These are phyloP conservation scores for Varecia variegata DNA, from an alignment of 2,797 vertebrate species.

Conservation along the genomic window DNA sequence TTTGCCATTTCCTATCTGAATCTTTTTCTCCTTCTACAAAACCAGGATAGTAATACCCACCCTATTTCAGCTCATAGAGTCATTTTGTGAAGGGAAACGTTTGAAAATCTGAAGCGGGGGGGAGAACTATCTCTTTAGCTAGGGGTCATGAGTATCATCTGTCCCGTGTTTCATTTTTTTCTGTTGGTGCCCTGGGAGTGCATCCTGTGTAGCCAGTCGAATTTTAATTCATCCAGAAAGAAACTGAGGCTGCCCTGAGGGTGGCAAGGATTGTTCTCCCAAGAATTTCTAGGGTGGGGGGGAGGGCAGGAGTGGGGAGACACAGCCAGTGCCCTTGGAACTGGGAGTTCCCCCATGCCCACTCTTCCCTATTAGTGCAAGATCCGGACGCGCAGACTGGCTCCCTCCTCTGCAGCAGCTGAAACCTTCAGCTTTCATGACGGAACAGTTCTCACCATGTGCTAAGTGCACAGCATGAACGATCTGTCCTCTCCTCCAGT, in stretches of 20 bases:
- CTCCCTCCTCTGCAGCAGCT: background rate
- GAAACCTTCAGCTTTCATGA: background rate
- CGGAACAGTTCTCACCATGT: background rate
- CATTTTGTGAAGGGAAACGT: background rate
- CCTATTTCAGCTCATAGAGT: background rate
- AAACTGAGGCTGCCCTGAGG: background rate
- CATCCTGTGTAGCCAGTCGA: background rate
- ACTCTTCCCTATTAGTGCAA: background rate
- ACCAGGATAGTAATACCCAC: background rate
- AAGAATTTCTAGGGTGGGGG: background rate
- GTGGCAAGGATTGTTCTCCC: background rate
- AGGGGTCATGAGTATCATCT: background rate
- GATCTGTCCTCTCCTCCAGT: background rate
- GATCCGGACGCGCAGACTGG: background rate
- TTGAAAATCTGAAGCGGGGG: background rate
- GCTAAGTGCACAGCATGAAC: fast-evolving
- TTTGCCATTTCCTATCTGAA: background rate
- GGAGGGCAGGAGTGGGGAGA: background rate
- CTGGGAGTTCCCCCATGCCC: background rate
- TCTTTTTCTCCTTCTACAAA: background rate
- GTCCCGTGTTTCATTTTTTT: background rate
- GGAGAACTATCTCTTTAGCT: background rate
- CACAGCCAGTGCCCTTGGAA: background rate
- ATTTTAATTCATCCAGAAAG: background rate
- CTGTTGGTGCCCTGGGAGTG: background rate